Base-by-base conservation (phyloP, 37 sponge, comb jelly and placozoan species). In the Haliclona indistincta region DNA sequence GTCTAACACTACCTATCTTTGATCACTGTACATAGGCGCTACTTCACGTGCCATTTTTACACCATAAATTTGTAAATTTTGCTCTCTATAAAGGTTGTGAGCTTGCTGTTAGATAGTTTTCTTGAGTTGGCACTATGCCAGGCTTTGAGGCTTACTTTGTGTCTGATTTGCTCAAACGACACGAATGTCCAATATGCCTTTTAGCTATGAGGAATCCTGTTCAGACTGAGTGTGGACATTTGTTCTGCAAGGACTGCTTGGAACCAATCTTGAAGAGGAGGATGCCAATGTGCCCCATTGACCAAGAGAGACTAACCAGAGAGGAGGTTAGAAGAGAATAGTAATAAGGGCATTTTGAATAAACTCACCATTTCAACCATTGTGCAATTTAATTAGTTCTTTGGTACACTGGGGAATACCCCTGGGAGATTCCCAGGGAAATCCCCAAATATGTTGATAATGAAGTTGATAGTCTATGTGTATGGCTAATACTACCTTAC, bases 171-270 rank as follows among this genome's bases (percentile, higher is more conserved):
- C 55, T 72, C 19, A 79, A 73, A 45, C 43, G 86, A 22, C 86
- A 86, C 35, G 75, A 79, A 38, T 86, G 86, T 74, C 74, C 75
- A 15, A 60, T 79, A 10, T 86, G 86, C 66, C 52, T 56, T n/a
- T 37, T 26, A 0, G 86, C 80, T 20, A 73, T 86, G 80, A 64
- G 58, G 38, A 28, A 64, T 36, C 86, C 86, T 0, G 54, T 78
- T 20, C 86, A 86, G 38, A 86, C 86, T 0, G 86, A 86, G 33
- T 86, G 86, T 74, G 86, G 86, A 10, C 86, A 86, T 32, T 67
- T 86, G 20, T 79, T 86, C 47, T 86, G 86, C 43, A 65, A 44
- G 20, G 86, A 74, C 2, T 86, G 86, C 44, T 61, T 86, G 34
- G 80, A 86, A 15, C 80, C 80, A 1, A 49, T 74, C 36, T 49